Base-by-base conservation (phyloP, 2,113 vertebrate genomes). In the Crypturellus undulatus region DNA sequence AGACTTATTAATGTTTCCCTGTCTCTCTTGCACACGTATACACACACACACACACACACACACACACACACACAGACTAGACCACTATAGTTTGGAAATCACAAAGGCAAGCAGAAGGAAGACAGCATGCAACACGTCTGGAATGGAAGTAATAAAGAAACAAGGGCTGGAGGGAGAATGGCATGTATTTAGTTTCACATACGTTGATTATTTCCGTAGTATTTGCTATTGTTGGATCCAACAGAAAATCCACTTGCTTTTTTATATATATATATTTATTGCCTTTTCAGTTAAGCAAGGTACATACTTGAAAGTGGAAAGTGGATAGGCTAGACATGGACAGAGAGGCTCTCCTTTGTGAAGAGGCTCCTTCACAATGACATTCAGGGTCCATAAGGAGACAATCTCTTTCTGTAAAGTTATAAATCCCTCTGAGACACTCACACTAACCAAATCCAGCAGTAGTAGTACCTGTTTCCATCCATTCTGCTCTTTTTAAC, bases 31-130 rank as follows among this genome's bases (percentile, higher is more conserved):
- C 12, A 15, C 20, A 24, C 6, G 21, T 51, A 13, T 43, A 26
- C 6, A 15, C 24, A 64, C 6, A 25, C 6, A 14, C 22, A 64
- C 40, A 91, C 9, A 13, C 47, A 40, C 42, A 26, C 6, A 13
- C 20, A 64, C 36, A 91, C 10, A 13, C 49, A 26, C 6, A 15
- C 24, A 64, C 47, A 49, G 10, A 40, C 42, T 1, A 62, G 34
- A 77, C 14, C 10, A 67, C 34, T 67, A 34, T 68, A 87, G 85
- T 64, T 87, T 42, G 73, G 36, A 82, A 92, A 89, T 89, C 34
- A 89, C 43, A 72, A n/a, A 73, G 25, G 75, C 40, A 85, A 85
- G 51, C 16, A 63, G 28, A 79, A 91, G 84, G 21, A 95, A 92
- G 79, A 6, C 49, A 63, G 54, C 59, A 60, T 32, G 45, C 0